Evolutionary conservation across 2,888 invertebrate species (phyloP).

Genomic region (Noctua pronuba): DNA sequence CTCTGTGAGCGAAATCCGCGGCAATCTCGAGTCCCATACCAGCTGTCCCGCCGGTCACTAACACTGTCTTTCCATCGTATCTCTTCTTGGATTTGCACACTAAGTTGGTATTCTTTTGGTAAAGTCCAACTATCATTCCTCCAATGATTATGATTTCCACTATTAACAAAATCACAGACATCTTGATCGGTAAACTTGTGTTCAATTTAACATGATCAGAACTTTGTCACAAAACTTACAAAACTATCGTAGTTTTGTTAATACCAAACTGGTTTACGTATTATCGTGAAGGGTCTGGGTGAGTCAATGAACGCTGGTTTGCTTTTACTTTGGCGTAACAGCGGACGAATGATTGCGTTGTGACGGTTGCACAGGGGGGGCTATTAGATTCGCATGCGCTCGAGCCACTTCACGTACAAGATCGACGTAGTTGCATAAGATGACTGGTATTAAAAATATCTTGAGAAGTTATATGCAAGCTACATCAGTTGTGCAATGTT

Average conservation of each 20-base stretch:
- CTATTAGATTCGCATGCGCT: constrained; percentile 49
- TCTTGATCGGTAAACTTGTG: constrained; percentile 52
- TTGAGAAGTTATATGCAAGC: background rate
- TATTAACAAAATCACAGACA: constrained; percentile 72
- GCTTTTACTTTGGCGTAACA: constrained; percentile 72
- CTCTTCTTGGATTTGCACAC: constrained; percentile 83
- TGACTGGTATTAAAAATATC: constrained; percentile 1
- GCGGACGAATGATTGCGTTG: constrained; percentile 67
- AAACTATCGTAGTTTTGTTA: constrained; percentile 19
- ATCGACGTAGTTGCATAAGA: constrained; percentile 42
- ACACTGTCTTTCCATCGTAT: constrained; percentile 81
- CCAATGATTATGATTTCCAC: constrained; percentile 73
- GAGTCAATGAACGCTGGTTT: constrained; percentile 66
- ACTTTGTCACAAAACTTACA: constrained; percentile 6
- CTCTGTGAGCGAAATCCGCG: constrained; percentile 82
- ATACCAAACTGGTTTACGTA: constrained; percentile 45
- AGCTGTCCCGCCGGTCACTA: constrained; percentile 85
- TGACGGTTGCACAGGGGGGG: constrained; percentile 60
- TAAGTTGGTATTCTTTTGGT: constrained; percentile 85
- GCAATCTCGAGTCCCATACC: constrained; percentile 86
- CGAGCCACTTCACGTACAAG: constrained; percentile 20
- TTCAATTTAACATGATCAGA: constrained; percentile 34
- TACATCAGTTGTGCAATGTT: constrained; percentile 4
- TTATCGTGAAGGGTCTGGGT: constrained; percentile 48
- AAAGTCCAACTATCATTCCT: constrained; percentile 79